Base-by-base conservation (phyloP, 2,113 vertebrate genomes). In the Gorsachius goisagi region DNA sequence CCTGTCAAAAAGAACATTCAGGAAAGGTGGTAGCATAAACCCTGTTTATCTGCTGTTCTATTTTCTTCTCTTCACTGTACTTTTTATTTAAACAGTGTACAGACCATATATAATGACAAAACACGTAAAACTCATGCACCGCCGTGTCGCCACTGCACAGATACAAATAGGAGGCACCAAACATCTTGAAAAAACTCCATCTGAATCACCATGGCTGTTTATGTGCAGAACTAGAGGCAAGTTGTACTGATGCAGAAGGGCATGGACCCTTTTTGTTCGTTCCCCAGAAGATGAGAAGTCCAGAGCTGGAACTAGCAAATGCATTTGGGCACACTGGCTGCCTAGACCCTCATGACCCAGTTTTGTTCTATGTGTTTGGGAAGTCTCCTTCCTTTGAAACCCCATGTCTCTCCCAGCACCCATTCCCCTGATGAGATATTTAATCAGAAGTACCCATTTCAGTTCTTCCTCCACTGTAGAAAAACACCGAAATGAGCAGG, bases 301-400 rank as follows among this genome's bases (percentile, higher is more conserved):
- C 47, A 71, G 32, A 66, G 47, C 13, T 82, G 27, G 47, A 84
- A 50, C 24, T 47, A 71, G 56, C 21, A 49, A 62, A 72, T 3
- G 6, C 35, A 16, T 18, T 18, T 60, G 39, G 44, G 53, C 35
- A 67, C 15, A 12, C 32, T 0, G 0, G 7, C 26, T 83, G 50
- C 41, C 19, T 32, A 37, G 26, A 8, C 6, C 50, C 28, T 76
- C 9, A 5, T 21, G 32, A 49, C 21, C 13, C 10, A 24, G 32
- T 93, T 86, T 50, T 92, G 28, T 81, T 85, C 26, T 67, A 32
- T 58, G 56, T 22, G 56, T n/a, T 67, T 67, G 56, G 60, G 37
- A 93, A 67, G 9, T 1, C 23, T 55, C 17, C 32, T 79, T 91
- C 28, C 27, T 83, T 74, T 75, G 52, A 88, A 96, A 86, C 44